Evolutionary conservation across 2,797 vertebrate genomes (phyloP), one percentile per base, ranked within the genome.

Genomic region (Takifugu ocellatus): DNA sequence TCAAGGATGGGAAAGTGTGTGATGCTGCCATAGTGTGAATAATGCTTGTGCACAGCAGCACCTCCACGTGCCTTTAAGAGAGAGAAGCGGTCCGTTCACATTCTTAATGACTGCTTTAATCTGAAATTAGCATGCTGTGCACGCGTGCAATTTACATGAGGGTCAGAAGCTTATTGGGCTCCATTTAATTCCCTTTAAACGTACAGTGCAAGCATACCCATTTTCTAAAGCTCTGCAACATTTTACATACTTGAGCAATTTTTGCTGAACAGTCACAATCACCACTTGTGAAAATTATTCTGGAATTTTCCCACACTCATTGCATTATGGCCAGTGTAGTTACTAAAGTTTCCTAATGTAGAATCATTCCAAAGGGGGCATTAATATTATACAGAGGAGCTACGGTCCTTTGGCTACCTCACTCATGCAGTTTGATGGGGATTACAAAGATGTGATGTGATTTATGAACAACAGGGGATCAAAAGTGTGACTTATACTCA

Each of bases 391-490:
- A 43, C 17, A 51, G 55, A 24, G 53, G 10, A 27, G 48, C 15
- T 49, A 17, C 3, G 9, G 11, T 6, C 6, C 2, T 44, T 57
- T 31, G 29, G 26, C 65, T 77, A 74, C 78, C 72, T 73, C 49
- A 47, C 58, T 63, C 50, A 16, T 51, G 58, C 81, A 70, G 75
- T 75, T 80, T 52, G 39, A 42, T 0, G 6, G 68, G 66, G 73
- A 81, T 83, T 75, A 79, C 68, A 54, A 59, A 55, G 60, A 66
- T 66, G 72, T 70, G 70, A 67, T 69, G 68, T 68, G 67, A 75
- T 70, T 61, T 60, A 39, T 55, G 66, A 74, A 77, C 65, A 33
- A 48, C 31, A 17, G 63, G 67, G 66, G 68, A 78, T 74, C 56
- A 63, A 67, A 66, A 52, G 36, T 21, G 51, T 56, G 72, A 68